phyloP scores from a whole-genome alignment of 37 sponge, comb jelly and placozoan genomes.

The Petrosia ficiformis region DNA sequence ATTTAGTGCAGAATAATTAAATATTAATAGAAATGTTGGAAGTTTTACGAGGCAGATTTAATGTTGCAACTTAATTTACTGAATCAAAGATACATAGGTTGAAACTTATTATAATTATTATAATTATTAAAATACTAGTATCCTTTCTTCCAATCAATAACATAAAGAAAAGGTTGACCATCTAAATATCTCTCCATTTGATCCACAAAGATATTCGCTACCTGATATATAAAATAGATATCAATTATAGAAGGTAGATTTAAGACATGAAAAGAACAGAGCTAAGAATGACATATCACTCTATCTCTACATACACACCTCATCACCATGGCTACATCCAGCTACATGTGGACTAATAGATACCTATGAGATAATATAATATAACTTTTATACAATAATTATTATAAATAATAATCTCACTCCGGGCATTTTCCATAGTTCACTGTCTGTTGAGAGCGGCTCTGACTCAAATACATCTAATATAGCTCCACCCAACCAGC shows the following conservation, averaged over 20 bases:
- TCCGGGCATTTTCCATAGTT: conserved; percentile 48
- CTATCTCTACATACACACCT: conserved; percentile 15
- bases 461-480: conserved; percentile 58
- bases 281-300: too few species aligned
- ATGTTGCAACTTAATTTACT: too few species aligned
- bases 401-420: too few species aligned
- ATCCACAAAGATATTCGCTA: conserved; percentile 8
- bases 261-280: too few species aligned
- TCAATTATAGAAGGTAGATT: too few species aligned
- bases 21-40: too few species aligned
- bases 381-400: too few species aligned
- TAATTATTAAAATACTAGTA: too few species aligned
- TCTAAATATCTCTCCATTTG: conserved; percentile 23
- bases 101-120: too few species aligned
- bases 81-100: too few species aligned
- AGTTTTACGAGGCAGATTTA: too few species aligned
- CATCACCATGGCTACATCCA: conserved; percentile 2
- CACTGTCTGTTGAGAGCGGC: conserved; percentile 42
- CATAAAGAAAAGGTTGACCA: conserved; percentile 29
- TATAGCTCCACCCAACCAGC: conserved; percentile 53
- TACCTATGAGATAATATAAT: conserved; percentile 23
- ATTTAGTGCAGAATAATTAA: too few species aligned
- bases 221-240: conserved; percentile 1
- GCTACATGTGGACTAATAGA: conserved; percentile 39
- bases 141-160: conserved; percentile 26